Percentiles rank a stretch among this genome's conserved stretches.
Conservation (phyloP, 1,140 invertebrate species). For the Pygmarrhopalites habei region DNA sequence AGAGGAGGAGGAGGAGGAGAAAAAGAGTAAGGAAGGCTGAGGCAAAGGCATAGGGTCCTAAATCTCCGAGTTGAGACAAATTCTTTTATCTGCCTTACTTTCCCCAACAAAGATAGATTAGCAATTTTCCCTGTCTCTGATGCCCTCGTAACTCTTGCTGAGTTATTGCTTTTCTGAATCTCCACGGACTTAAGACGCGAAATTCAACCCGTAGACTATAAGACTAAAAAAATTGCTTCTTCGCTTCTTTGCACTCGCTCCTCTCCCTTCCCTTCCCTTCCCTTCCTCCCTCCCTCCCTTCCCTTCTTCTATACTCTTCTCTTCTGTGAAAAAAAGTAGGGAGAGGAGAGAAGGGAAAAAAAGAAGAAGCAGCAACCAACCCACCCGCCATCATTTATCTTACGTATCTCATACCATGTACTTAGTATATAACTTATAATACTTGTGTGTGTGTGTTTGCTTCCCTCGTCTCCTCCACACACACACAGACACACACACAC, state of each 20-base stretch:
- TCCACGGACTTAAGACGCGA: conserved; percentile 40
- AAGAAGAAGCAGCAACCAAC: conserved; percentile 1
- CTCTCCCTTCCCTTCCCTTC: conserved; percentile 16
- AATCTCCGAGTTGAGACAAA: conserved; percentile 42
- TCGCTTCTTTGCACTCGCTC: conserved; percentile 22
- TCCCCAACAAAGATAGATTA: conserved; percentile 43
- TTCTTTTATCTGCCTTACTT: conserved; percentile 43
- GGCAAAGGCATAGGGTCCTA: conserved; percentile 30
- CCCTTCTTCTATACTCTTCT: not conserved
- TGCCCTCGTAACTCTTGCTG: conserved; percentile 40
- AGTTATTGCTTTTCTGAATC: conserved; percentile 41
- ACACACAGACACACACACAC: conserved; percentile 16
- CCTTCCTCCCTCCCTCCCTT: not conserved
- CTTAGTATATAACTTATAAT: conserved; percentile 9
- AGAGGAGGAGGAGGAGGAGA: not conserved
- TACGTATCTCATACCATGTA: conserved; percentile 1
- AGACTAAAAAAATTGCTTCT: conserved; percentile 22
- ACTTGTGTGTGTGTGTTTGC: not conserved
- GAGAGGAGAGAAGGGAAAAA: not conserved
- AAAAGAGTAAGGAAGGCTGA: conserved; percentile 2
- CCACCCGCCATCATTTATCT: conserved; percentile 7
- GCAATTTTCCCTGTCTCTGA: conserved; percentile 42
- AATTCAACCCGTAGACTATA: conserved; percentile 30
- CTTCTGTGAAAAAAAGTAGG: not conserved
- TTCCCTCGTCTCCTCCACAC: not conserved